Base-by-base conservation (phyloP, 2,888 invertebrate genomes). In the Calliopum simillimum region DNA sequence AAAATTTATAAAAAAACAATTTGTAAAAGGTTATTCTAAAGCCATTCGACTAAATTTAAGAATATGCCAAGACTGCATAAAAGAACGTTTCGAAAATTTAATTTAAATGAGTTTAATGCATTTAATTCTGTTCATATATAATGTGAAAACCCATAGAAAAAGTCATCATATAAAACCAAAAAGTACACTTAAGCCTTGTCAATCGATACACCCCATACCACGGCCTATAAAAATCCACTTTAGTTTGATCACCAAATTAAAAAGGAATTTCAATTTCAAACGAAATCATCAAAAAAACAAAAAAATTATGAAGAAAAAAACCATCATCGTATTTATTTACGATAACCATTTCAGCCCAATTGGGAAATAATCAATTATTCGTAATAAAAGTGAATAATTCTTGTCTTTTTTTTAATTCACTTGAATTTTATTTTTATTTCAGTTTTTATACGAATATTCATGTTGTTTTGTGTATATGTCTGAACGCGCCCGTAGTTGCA, bases 341-440 rank as follows among this genome's bases (percentile, higher is more conserved):
- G 44, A 61, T 5, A 16, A 21, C n/a, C 21, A 49, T 63, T 49
- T 49, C 49, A 55, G 21, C 6, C 53, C 65, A 44, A 55, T 65
- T 65, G 55, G 64, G 64, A 64, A 51, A 64, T 64, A 64, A 64
- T 64, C 64, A 64, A 64, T 64, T 64, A 65, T 55, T 65, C 44
- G 65, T 41, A 21, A 65, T 65, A 65, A 65, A 64, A 65, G 23
- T 65, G 55, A 44, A 65, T 44, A 65, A 23, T 65, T 46, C 21
- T 53, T 53, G 13, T 19, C 12, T 43, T 5, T 46, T 46, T 61
- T 63, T 47, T 49, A 23, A 4, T 61, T 16, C 21, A 14, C 43
- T 8, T 33, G 6, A 43, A 2, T 41, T 53, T 53, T 53, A 23
- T 53, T 53, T 33, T 53, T 58, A 25, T 58, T 33, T 33, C 33